These are phyloP conservation scores for Muscicapa adusta DNA, from an alignment of 2,113 vertebrate genomes.

Conservation along the genomic window DNA sequence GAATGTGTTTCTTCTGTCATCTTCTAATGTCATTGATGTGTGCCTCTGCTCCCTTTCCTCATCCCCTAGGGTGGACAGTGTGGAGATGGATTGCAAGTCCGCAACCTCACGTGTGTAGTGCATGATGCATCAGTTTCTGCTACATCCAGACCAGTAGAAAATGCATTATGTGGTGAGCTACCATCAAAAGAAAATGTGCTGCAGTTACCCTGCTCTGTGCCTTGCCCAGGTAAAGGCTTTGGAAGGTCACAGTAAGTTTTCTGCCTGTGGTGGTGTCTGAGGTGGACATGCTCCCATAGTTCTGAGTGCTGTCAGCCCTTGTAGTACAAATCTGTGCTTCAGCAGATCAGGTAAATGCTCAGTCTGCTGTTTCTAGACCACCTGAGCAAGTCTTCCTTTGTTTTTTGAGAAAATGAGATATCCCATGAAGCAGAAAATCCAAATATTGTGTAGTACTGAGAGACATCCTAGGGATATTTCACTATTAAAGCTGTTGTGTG, in stretches of 20 bases:
- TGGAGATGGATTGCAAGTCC: conserved; percentile 84
- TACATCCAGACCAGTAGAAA: conserved; percentile 61
- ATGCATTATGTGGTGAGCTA: conserved; percentile 76
- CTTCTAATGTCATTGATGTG: neutral
- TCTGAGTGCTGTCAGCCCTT: neutral
- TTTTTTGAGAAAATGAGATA: neutral
- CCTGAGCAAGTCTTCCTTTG: neutral
- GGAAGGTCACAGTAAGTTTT: neutral
- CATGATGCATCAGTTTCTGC: conserved; percentile 75
- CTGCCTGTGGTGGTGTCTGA: neutral
- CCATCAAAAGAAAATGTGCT: conserved; percentile 69
- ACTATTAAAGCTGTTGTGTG: neutral
- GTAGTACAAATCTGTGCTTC: neutral
- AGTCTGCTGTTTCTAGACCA: neutral
- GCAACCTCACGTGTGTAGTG: conserved; percentile 83
- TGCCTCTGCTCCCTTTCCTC: conserved; percentile 1
- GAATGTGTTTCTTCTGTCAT: neutral
- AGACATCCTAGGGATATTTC: neutral
- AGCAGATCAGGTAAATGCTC: neutral
- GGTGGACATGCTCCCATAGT: neutral
- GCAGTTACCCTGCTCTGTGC: conserved; percentile 84
- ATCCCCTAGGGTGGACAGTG: conserved; percentile 85
- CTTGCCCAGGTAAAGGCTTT: conserved; percentile 84
- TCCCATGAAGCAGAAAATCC: neutral
- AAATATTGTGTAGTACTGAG: neutral